Evolutionary conservation across 2,797 vertebrate genomes (phyloP), one percentile per base, ranked within the genome.

Genomic region (Myotis vivesi): DNA sequence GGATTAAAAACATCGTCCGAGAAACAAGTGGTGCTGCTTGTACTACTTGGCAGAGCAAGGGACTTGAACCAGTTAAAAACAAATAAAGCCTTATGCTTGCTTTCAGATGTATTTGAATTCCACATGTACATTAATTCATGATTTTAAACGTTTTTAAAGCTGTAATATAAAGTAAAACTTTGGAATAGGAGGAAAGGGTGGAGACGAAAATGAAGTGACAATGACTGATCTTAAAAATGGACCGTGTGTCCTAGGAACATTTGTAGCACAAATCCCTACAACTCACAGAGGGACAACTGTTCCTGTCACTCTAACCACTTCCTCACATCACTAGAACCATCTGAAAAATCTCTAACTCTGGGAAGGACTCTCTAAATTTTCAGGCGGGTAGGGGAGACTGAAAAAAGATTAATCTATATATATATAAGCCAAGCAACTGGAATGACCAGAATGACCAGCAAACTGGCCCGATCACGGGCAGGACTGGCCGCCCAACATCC

Each of bases 41-140:
- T 91, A 94, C 89, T 82, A 76, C 25, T 90, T 79, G 77, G 72
- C 81, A 91, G 55, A 5, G 28, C 30, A 7, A 90, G 94, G 80
- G 91, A 66, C 71, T 55, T 87, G 91, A 90, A 84, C 69, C 0
- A 0, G 92, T 75, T 2, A 46, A 87, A 82, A 92, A 13, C 49
- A 87, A 59, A 89, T 92, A 57, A 75, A 84, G 36, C 33, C 93
- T 72, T 83, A 62, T 46, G 80, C 80, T 76, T 75, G 53, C 89
- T 75, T 1, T 11, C 71, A 82, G 36, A 87, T 80, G 88, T 87
- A 62, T 57, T 88, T 82, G 82, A 82, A 84, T 95, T 91, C 84
- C 72, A 19, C 2, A 2, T 0, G 10, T 73, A 38, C 53, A 92
- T 84, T 46, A 84, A 23, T 84, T 36, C 75, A 93, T 84, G 62